Evolutionary conservation across 2,113 vertebrate species (phyloP).

Genomic region (Eupsittula cactorum): DNA sequence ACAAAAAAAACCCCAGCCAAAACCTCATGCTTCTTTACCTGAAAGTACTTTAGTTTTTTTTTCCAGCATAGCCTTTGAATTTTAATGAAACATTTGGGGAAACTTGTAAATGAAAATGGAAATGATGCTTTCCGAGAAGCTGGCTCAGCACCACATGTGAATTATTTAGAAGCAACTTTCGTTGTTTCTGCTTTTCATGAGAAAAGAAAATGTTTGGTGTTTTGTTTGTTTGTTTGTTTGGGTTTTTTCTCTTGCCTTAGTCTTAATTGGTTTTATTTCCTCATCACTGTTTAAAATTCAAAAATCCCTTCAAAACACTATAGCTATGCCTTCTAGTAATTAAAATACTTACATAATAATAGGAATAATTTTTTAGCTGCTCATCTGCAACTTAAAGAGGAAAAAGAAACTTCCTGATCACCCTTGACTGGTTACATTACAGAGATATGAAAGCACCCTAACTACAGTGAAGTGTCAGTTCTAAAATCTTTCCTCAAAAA

Average conservation of each 20-base stretch:
- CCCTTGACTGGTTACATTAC: not conserved
- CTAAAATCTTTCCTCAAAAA: not conserved
- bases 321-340: not conserved
- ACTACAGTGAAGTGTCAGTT: not conserved
- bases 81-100: slow-evolving; percentile 66
- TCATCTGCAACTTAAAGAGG: not conserved
- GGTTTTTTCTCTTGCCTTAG: not conserved
- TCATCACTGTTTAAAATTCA: not conserved
- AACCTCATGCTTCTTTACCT: not conserved
- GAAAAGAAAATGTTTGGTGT: not conserved
- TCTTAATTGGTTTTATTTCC: not conserved
- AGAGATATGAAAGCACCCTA: not conserved
- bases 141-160: not conserved
- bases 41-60: slow-evolving; percentile 29
- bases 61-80: slow-evolving; percentile 37
- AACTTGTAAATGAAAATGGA: slow-evolving; percentile 59
- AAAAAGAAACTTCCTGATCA: not conserved
- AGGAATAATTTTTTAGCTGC: not conserved
- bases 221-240: too few species aligned
- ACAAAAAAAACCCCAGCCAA: too few species aligned
- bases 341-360: not conserved
- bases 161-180: slow-evolving; percentile 26
- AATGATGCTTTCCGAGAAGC: slow-evolving; percentile 40
- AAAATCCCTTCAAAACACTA: not conserved
- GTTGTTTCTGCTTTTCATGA: slow-evolving; percentile 20